Percentiles rank a stretch among this genome's conserved stretches.
These are phyloP conservation scores for Drosophila arawakana DNA, from an alignment of 1,140 invertebrate genomes.

Conservation along the genomic window DNA sequence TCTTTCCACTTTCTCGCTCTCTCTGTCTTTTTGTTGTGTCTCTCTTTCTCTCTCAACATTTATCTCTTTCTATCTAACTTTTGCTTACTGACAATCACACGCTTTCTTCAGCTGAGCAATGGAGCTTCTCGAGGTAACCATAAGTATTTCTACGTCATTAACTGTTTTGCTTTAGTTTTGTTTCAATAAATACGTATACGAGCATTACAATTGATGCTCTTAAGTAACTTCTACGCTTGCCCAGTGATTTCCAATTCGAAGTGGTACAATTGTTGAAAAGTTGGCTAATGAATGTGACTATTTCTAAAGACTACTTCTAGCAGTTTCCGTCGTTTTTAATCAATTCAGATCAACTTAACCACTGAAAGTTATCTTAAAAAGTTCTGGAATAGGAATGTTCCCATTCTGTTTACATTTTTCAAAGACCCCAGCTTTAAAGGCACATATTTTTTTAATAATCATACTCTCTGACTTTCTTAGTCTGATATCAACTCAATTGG, in stretches of 20 bases:
- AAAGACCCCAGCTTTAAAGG: no score
- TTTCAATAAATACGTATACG: constrained; percentile 45
- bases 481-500: no score
- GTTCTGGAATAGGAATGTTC: no score
- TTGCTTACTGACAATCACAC: constrained; percentile 16
- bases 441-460: no score
- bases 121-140: constrained; percentile 48
- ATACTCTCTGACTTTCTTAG: no score
- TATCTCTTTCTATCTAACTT: neutral
- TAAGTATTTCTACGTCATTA: constrained; percentile 23
- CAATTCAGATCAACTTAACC: no score
- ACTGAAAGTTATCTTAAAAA: no score
- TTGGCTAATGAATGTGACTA: no score
- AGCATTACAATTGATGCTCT: constrained; percentile 5
- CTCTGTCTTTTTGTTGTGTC: neutral
- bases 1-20: constrained; percentile 16
- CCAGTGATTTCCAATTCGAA: constrained; percentile 45
- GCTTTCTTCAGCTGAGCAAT: constrained; percentile 12
- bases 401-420: no score
- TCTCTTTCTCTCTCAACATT: neutral
- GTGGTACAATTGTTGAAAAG: neutral
- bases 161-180: constrained; percentile 29
- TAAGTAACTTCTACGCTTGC: constrained; percentile 17
- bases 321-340: no score
- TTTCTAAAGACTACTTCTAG: no score